A percentile compares a stretch with the other conserved stretches of the same genome.
phyloP scores from a whole-genome alignment of 2,888 invertebrate genomes.

The Dynastes grantii region DNA sequence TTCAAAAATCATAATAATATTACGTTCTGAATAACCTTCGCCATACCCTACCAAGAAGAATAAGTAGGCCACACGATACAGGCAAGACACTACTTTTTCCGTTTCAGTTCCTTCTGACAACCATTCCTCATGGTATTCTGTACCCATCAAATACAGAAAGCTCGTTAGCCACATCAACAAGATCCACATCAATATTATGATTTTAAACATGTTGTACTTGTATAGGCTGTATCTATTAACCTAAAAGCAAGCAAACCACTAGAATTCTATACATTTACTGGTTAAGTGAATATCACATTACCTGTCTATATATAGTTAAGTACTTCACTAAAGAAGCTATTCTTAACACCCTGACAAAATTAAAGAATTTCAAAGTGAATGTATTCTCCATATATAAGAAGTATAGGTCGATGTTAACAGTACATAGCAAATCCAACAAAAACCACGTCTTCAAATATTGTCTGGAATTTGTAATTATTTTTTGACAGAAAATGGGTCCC shows the following conservation, averaged over 20 bases:
- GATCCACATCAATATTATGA: conserved; percentile 47
- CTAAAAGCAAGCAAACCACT: conserved; percentile 44
- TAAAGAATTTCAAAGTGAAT: conserved; percentile 61
- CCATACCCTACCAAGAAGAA: conserved; percentile 46
- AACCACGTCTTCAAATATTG: conserved; percentile 64
- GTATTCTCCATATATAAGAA: conserved; percentile 16
- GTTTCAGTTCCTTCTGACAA: not conserved
- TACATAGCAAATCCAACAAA: conserved; percentile 63
- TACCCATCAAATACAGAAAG: conserved; percentile 35
- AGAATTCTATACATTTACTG: not conserved
- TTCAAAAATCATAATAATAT: conserved; percentile 37
- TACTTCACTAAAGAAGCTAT: conserved; percentile 64
- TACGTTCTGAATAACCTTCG: conserved; percentile 24
- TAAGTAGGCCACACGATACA: conserved; percentile 42
- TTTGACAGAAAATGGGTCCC: too few species aligned
- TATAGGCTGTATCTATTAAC: conserved; percentile 51
- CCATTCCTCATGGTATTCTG: conserved; percentile 32
- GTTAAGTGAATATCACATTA: conserved; percentile 55
- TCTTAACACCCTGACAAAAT: conserved; percentile 64
- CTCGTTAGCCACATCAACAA: conserved; percentile 48
- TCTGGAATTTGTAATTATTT: conserved; percentile 56
- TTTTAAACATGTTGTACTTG: conserved; percentile 53
- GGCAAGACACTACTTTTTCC: conserved; percentile 13
- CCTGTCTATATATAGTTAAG: conserved; percentile 62
- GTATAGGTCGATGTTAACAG: conserved; percentile 60